Conservation (phyloP, 2,888 invertebrate species). For the Pecten maximus region DNA sequence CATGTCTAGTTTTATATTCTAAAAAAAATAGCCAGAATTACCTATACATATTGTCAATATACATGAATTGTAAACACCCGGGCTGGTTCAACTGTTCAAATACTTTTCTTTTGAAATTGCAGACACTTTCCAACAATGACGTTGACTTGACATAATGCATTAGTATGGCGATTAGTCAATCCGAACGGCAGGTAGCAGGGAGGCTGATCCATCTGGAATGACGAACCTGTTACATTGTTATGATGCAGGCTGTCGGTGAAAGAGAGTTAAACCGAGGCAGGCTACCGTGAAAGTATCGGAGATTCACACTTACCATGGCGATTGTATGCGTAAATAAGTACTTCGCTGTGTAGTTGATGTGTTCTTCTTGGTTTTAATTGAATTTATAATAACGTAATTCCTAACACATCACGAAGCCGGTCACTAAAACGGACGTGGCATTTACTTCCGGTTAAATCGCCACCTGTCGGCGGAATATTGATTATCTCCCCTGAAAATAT, state of each 20-base stretch:
- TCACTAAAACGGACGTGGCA: slow-evolving; percentile 47
- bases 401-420: slow-evolving; percentile 33
- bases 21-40: too few species aligned
- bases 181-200: neutral
- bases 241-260: neutral
- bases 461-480: neutral
- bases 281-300: neutral
- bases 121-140: too few species aligned
- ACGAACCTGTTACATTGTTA: neutral
- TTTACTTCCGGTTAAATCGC: slow-evolving; percentile 40
- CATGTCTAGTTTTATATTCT: too few species aligned
- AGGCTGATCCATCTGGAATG: neutral
- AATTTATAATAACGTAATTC: neutral
- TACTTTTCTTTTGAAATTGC: too few species aligned
- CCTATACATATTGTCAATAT: too few species aligned
- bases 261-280: neutral
- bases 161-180: neutral
- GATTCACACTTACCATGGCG: slow-evolving; percentile 22
- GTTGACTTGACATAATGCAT: neutral
- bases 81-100: too few species aligned
- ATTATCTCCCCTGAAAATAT: slow-evolving; percentile 4
- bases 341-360: neutral
- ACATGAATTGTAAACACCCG: too few species aligned
- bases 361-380: neutral
- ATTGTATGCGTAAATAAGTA: neutral